Percentiles rank a stretch among this genome's conserved stretches.
These are phyloP conservation scores for Drosophila bipectinata DNA, from an alignment of 1,140 invertebrate species.

Conservation along the genomic window DNA sequence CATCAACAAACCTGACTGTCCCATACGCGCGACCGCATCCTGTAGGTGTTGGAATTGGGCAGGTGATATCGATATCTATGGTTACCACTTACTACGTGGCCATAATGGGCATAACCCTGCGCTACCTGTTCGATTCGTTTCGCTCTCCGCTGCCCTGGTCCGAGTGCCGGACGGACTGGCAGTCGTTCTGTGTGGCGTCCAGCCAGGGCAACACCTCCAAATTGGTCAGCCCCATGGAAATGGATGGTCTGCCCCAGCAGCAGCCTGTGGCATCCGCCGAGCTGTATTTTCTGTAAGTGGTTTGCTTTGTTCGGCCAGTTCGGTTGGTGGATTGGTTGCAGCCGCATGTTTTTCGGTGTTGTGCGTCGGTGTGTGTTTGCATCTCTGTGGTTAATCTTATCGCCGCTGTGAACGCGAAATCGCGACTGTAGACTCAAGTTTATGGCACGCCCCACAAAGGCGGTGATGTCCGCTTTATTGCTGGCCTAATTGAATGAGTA, in stretches of 20 bases:
- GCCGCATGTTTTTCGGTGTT: conserved; percentile 39
- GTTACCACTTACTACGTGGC: conserved; percentile 90
- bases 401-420: conserved; percentile 32
- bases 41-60: conserved; percentile 90
- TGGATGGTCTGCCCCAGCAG: conserved; percentile 13
- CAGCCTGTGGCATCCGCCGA: conserved; percentile 77
- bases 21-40: conserved; percentile 35
- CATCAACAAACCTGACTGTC: conserved; percentile 32
- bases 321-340: conserved; percentile 32
- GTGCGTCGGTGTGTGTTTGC: conserved; percentile 27
- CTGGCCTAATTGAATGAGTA: conserved; percentile 68
- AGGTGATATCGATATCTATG: conserved; percentile 88
- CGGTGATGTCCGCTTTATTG: conserved; percentile 66
- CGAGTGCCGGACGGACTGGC: conserved; percentile 87
- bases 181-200: conserved; percentile 83
- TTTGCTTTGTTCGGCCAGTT: conserved; percentile 22
- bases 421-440: conserved; percentile 55
- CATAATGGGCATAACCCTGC: conserved; percentile 89
- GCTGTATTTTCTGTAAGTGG: conserved; percentile 83
- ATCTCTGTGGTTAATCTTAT: conserved; percentile 61
- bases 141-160: conserved; percentile 87
- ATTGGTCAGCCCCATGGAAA: conserved; percentile 22
- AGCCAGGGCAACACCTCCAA: conserved; percentile 49
- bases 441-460: conserved; percentile 45
- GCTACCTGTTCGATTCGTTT: conserved; percentile 88